Base-by-base conservation (phyloP, 2,888 invertebrate genomes). In the Parnassius glacialis region DNA sequence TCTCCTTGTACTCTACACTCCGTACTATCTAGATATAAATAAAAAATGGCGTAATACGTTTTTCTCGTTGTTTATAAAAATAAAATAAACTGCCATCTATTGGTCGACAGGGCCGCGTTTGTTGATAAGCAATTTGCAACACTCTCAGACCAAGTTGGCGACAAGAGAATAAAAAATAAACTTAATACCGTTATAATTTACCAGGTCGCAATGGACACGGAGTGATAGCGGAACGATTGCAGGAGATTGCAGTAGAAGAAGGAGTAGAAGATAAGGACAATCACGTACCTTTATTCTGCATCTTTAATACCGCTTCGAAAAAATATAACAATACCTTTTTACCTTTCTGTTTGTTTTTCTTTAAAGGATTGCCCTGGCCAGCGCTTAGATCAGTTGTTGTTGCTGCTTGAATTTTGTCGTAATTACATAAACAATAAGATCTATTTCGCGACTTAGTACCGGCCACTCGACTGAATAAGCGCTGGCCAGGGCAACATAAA, bases 151-250 rank as follows among this genome's bases (percentile, higher is more conserved):
- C 5, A 34, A 7, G 5, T 34, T 34, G 34, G 34, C 34, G 34
- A 7, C 7, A 7, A 34, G 5, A 34, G 34, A 34, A 34, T 34
- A 25, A 5, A 25, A 5, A 25, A 7, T 7, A 34, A 34, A 34
- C 34, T 7, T 34, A 7, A 34, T 34, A 34, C 34, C 0, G 7
- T 7, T 34, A 34, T 34, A 34, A 54, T 34, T 58, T 50, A 43
- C 1, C 80, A 92, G 92, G 87, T 89, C 70, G 90, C 91, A 45
- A 92, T 92, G 92, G 92, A 92, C 63, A 91, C 92, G 63, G 92
- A 92, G 75, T 92, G 90, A 79, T 60, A 66, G 55, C 70, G 43
- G 83, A 81, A 20, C 80, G 86, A 47, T 72, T 85, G 58, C 74
- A 76, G 65, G 72, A 64, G 62, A 56, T 69, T 64, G 53, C 61